Evolutionary conservation across 2,888 invertebrate species (phyloP).

Genomic region (Ornithoptera alexandrae): DNA sequence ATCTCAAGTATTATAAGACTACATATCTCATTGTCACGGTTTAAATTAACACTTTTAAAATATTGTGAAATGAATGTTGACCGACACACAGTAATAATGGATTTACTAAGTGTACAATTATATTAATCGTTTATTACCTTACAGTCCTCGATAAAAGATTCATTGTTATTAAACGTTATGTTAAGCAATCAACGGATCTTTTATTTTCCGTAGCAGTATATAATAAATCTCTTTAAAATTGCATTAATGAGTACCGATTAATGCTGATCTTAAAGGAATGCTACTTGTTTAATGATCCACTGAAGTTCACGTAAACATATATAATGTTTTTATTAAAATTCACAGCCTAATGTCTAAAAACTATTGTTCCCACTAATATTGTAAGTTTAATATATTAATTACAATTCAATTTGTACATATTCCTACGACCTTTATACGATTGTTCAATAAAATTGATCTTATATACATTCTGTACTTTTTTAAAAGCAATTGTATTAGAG

Average conservation of each 20-base stretch:
- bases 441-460: too few species aligned
- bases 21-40: not conserved
- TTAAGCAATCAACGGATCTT: conserved; percentile 1
- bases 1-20: not conserved
- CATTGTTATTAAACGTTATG: conserved; percentile 14
- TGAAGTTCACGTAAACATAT: conserved; percentile 8
- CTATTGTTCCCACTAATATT: too few species aligned
- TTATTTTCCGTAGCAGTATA: conserved; percentile 1
- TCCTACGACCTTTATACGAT: too few species aligned
- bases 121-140: conserved; percentile 7
- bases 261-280: conserved; percentile 17
- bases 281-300: not conserved
- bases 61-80: not conserved
- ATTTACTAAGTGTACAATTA: not conserved
- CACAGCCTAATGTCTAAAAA: too few species aligned
- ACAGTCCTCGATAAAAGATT: conserved; percentile 7
- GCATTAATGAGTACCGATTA: conserved; percentile 25
- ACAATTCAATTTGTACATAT: too few species aligned
- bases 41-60: not conserved
- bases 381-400: too few species aligned
- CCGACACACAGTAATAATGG: not conserved
- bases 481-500: too few species aligned
- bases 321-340: not conserved
- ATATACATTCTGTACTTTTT: too few species aligned
- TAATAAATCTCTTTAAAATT: conserved; percentile 17